Evolutionary conservation across 1,140 invertebrate genomes (phyloP).

Genomic region (Dufourea novaeangliae): DNA sequence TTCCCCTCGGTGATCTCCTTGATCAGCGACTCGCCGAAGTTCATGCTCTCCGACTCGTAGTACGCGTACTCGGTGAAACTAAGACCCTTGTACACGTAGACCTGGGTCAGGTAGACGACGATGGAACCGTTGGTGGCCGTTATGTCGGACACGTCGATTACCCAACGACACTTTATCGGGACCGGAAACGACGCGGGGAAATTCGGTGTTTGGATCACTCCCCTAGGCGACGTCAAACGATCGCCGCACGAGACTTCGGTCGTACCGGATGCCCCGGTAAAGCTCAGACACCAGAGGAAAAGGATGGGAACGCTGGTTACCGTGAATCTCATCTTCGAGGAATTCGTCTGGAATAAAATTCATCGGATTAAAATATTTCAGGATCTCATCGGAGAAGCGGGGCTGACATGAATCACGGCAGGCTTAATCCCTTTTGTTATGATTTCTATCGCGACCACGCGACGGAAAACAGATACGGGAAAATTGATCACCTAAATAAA

Average conservation of each 20-base stretch:
- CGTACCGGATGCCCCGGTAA: background rate
- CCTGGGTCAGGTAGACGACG: conserved; percentile 92
- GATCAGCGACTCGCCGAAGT: conserved; percentile 84
- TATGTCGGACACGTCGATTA: conserved; percentile 89
- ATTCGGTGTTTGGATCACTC: conserved; percentile 90
- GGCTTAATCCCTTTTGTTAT: no score
- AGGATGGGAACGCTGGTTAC: background rate
- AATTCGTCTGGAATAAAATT: background rate
- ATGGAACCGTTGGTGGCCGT: conserved; percentile 84
- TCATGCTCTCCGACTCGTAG: conserved; percentile 86
- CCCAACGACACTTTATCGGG: conserved; percentile 92
- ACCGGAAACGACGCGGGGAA: conserved; percentile 90
- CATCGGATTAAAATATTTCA: background rate
- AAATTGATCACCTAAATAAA: no score
- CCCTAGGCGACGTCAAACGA: conserved; percentile 83
- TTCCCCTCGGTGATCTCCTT: conserved; percentile 87
- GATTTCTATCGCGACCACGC: no score
- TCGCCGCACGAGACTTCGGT: conserved; percentile 83
- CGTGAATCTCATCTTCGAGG: conserved; percentile 31
- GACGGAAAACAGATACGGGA: no score
- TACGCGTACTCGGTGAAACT: conserved; percentile 92
- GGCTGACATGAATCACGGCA: no score
- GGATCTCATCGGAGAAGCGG: no score
- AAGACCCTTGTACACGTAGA: conserved; percentile 91
- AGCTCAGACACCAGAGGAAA: conserved; percentile 12